Base-by-base conservation (phyloP, 2,797 vertebrate genomes). In the Leptatherina wallacei region DNA sequence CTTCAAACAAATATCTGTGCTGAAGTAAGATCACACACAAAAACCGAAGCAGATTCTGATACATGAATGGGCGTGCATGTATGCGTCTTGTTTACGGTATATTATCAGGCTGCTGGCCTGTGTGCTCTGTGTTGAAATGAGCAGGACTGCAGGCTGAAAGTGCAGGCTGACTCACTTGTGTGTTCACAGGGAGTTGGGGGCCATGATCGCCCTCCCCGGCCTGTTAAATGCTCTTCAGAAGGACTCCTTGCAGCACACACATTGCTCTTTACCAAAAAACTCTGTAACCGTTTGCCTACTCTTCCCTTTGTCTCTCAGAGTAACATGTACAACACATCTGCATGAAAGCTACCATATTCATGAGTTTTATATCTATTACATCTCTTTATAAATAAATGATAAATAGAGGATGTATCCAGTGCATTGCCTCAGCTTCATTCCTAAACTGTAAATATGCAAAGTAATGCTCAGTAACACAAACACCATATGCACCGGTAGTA, bases 131-230 rank as follows among this genome's bases (percentile, higher is more conserved):
- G 57, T 47, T 32, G 42, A 68, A 75, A 69, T 40, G 58, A 70
- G 72, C 47, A 9, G 63, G 63, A 47, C 51, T 59, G n/a, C 65
- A 59, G 75, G 75, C 51, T 73, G 33, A 56, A n/a, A 47, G 66
- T 22, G 68, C 44, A 38, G 69, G 33, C 71, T 86, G 88, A 88
- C 70, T 85, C 84, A 85, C 52, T 54, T 55, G 10, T 16, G 56
- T 73, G 76, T 82, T 84, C 59, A 51, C 61, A 58, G 79, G 71
- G 69, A 11, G 5, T 42, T 65, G 71, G 73, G 68, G 78, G 71
- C 82, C 82, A 82, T 70, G 66, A 81, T 80, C 10, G 16, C 55
- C 63, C 77, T 61, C 70, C 6, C 73, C 58, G 62, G 63, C 69
- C 72, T 67, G 72, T 77, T 75, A 65, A 79, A 85, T 71, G 80